phyloP scores from a whole-genome alignment of 2,113 vertebrate genomes.

The Pycnonotus jocosus region DNA sequence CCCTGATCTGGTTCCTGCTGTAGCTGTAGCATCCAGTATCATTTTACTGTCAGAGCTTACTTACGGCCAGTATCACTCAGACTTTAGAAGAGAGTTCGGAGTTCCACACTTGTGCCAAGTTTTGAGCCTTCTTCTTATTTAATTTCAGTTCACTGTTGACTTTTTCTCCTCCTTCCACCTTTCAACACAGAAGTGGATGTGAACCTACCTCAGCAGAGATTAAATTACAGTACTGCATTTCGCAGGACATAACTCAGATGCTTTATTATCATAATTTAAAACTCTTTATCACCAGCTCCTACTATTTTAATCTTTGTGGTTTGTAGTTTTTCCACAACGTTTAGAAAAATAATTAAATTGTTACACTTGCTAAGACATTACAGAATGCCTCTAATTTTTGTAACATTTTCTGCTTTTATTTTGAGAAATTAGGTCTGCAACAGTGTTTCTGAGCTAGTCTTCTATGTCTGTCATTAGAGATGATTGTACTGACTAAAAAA shows the following conservation, averaged over 20 bases:
- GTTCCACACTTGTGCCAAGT: background rate
- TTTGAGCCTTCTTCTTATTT: background rate
- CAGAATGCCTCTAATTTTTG: background rate
- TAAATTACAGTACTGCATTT: background rate
- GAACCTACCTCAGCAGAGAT: background rate
- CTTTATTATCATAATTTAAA: background rate
- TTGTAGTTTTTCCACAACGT: background rate
- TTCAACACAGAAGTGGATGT: background rate
- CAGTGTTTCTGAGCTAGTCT: background rate
- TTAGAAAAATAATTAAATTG: background rate
- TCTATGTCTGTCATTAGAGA: background rate
- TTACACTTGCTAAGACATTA: background rate
- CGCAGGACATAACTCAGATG: background rate
- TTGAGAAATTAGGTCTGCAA: background rate
- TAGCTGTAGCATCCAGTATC: accelerated
- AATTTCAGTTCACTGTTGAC: background rate
- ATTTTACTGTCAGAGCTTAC: background rate
- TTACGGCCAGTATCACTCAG: background rate
- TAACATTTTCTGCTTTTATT: background rate
- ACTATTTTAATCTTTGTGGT: background rate
- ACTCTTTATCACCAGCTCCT: background rate
- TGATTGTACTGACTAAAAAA: background rate
- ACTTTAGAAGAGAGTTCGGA: background rate
- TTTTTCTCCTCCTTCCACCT: background rate
- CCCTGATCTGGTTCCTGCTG: background rate